A percentile compares a stretch with the other conserved stretches of the same genome.
phyloP scores from a whole-genome alignment of 2,888 invertebrate species.

The Harmothoe impar region DNA sequence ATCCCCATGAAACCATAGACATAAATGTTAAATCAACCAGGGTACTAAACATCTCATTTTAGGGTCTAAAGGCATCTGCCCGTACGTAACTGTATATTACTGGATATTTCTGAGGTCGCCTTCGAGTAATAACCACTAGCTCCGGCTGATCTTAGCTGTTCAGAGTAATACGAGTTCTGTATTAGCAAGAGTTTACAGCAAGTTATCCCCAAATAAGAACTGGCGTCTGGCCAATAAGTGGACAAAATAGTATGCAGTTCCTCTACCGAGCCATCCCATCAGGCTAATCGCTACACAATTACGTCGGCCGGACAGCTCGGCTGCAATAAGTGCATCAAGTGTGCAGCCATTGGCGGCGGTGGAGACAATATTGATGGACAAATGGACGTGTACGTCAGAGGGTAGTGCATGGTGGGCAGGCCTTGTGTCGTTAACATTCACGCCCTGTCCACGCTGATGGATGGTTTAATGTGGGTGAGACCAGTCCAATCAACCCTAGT shows the following conservation, averaged over 20 bases:
- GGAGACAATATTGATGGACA: constrained; percentile 14
- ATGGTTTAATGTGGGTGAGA: constrained; percentile 17
- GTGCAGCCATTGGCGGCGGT: neutral
- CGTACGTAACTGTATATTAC: too few relatives aligned
- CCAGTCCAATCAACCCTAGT: constrained; percentile 13
- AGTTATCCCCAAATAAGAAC: neutral
- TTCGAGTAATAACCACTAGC: too few relatives aligned
- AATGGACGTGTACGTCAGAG: neutral
- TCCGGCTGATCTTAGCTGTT: too few relatives aligned
- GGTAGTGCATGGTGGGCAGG: neutral
- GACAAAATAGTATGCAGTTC: neutral
- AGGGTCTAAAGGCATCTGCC: too few relatives aligned
- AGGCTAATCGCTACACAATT: constrained; percentile 30
- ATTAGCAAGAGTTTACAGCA: too few relatives aligned
- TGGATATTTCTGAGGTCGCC: too few relatives aligned
- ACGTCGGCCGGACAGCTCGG: neutral
- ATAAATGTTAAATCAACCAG: too few relatives aligned
- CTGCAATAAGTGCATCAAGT: neutral
- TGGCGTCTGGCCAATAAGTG: neutral
- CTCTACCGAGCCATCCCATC: neutral
- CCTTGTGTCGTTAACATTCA: constrained; percentile 6
- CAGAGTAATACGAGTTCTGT: too few relatives aligned
- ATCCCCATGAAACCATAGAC: too few relatives aligned
- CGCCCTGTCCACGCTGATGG: constrained; percentile 7
- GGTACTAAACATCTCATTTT: too few relatives aligned